phyloP scores from a whole-genome alignment of 2,888 invertebrate genomes.

The Drosophila tanythrix region DNA sequence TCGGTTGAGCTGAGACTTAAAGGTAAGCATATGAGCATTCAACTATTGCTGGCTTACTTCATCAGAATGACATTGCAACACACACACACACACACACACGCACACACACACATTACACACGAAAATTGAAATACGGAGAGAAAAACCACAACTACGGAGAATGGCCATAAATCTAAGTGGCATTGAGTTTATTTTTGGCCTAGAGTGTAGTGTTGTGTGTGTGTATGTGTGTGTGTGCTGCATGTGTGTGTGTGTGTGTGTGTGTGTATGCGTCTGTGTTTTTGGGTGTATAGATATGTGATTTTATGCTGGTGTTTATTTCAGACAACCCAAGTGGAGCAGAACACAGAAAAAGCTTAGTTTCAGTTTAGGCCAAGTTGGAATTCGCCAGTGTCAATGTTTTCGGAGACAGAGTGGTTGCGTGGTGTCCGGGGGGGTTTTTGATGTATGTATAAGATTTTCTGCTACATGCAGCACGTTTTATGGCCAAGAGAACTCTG shows the following conservation, averaged over 20 bases:
- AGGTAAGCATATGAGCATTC: slow-evolving; percentile 36
- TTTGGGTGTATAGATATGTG: neutral
- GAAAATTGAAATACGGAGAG: slow-evolving; percentile 43
- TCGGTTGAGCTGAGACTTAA: slow-evolving; percentile 39
- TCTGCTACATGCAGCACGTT: slow-evolving; percentile 49
- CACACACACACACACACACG: slow-evolving; percentile 4
- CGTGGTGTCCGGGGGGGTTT: neutral
- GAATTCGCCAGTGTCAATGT: slow-evolving; percentile 43
- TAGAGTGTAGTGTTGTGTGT: neutral
- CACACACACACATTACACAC: slow-evolving; percentile 6
- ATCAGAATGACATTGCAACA: slow-evolving; percentile 57
- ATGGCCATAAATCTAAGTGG: slow-evolving; percentile 61
- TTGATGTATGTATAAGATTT: slow-evolving; percentile 29
- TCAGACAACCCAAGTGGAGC: slow-evolving; percentile 27
- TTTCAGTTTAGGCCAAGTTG: slow-evolving; percentile 21
- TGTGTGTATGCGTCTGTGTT: neutral
- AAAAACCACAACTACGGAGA: slow-evolving; percentile 43
- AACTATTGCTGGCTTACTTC: slow-evolving; percentile 49
- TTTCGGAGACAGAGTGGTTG: neutral
- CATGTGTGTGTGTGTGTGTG: neutral
- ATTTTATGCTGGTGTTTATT: slow-evolving; percentile 44
- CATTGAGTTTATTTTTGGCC: slow-evolving; percentile 50
- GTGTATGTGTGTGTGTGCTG: neutral
- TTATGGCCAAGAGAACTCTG: slow-evolving; percentile 55
- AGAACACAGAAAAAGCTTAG: slow-evolving; percentile 31